phyloP scores from a whole-genome alignment of 2,797 vertebrate genomes.

The Smutsia temminckii region DNA sequence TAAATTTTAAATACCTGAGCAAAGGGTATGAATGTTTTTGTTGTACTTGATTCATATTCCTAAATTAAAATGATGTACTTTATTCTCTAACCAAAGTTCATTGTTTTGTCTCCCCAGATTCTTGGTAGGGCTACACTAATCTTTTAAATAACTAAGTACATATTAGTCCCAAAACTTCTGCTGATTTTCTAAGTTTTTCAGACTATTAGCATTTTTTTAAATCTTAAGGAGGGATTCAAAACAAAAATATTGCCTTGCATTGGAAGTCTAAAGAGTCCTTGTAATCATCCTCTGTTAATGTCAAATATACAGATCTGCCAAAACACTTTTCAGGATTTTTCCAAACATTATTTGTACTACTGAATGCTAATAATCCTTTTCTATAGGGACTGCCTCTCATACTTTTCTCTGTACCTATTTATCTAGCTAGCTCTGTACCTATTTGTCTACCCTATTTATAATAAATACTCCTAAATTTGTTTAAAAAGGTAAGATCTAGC shows the following conservation, averaged over 20 bases:
- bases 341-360: neutral
- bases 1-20: neutral
- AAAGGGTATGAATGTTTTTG: neutral
- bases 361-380: conserved; percentile 21
- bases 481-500: neutral
- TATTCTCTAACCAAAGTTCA: neutral
- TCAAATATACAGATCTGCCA: conserved; percentile 12
- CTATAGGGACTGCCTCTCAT: neutral
- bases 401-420: neutral
- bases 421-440: too few species aligned
- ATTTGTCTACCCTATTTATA: neutral
- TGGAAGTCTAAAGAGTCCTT: conserved; percentile 11
- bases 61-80: neutral
- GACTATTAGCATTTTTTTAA: neutral
- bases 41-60: neutral
- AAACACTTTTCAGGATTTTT: conserved; percentile 38
- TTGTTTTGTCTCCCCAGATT: neutral
- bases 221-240: neutral
- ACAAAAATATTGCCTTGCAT: neutral
- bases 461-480: neutral
- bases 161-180: neutral
- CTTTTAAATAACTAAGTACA: conserved; percentile 18
- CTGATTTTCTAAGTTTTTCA: conserved; percentile 29
- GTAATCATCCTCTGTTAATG: conserved; percentile 1
- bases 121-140: neutral